A percentile compares a stretch with the other conserved stretches of the same genome.
These are phyloP conservation scores for Emys orbicularis DNA, from an alignment of 2,797 vertebrate genomes.

Conservation along the genomic window DNA sequence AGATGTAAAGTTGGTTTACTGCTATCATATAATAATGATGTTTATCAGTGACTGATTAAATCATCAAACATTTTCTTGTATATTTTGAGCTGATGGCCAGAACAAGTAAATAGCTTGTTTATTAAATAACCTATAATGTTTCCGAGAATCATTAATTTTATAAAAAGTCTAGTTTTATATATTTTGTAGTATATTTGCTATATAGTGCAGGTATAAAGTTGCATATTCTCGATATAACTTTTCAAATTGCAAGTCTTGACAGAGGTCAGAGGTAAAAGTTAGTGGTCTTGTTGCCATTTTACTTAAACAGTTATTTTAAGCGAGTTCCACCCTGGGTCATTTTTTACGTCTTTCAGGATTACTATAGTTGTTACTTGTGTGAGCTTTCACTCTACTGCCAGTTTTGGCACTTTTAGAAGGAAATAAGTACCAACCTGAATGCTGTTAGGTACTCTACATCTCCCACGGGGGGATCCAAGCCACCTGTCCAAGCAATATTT, in stretches of 20 bases:
- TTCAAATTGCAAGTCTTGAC: conserved; percentile 54
- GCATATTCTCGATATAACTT: conserved; percentile 49
- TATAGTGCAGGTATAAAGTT: conserved; percentile 34
- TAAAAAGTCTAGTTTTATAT: conserved; percentile 20
- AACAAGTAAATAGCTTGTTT: background rate
- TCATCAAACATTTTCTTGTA: background rate
- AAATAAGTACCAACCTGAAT: conserved; percentile 82
- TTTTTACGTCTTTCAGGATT: conserved; percentile 23
- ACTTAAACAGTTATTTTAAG: background rate
- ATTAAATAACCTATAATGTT: background rate
- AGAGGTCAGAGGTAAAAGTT: conserved; percentile 37
- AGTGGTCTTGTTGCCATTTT: conserved; percentile 29
- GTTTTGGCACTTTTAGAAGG: conserved; percentile 47
- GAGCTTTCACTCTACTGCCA: conserved; percentile 7
- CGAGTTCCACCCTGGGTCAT: background rate
- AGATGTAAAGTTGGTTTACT: conserved; percentile 20
- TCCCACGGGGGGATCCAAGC: conserved; percentile 82
- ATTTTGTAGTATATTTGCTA: conserved; percentile 61
- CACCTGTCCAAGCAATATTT: conserved; percentile 90
- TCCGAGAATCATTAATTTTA: background rate
- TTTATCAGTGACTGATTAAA: background rate
- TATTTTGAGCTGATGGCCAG: background rate
- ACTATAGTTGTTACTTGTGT: background rate
- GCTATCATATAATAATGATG: background rate
- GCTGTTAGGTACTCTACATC: conserved; percentile 84